phyloP scores from a whole-genome alignment of 1,140 invertebrate genomes.

The Himalopsyche phryganea region DNA sequence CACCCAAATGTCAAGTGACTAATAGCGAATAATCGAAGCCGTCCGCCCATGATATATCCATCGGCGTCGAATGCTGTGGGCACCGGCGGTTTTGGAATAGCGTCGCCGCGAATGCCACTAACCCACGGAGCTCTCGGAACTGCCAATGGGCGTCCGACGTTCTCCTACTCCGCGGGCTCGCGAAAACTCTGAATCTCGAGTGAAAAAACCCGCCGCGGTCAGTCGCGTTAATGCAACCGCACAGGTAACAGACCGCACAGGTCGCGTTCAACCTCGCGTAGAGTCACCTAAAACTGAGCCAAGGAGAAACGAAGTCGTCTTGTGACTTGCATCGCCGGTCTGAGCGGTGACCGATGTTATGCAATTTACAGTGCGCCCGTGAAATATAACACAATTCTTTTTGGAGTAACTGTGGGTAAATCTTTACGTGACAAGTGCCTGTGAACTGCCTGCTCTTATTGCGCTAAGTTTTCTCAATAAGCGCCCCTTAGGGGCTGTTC shows the following conservation, averaged over 20 bases:
- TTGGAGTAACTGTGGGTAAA: neutral
- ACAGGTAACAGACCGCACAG: conserved; percentile 6
- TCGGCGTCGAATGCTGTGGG: neutral
- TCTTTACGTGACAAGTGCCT: neutral
- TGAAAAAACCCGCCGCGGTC: conserved; percentile 6
- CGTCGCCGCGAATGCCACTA: conserved; percentile 1
- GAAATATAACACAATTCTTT: neutral
- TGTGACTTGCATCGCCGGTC: neutral
- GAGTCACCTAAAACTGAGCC: neutral
- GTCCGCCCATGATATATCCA: conserved; percentile 22
- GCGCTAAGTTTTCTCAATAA: neutral
- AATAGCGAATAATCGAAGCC: conserved; percentile 15
- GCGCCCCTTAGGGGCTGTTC: neutral
- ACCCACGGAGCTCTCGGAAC: neutral
- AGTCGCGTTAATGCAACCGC: conserved; percentile 19
- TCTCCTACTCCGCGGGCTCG: neutral
- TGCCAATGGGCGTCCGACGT: neutral
- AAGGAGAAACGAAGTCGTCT: neutral
- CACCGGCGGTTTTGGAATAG: conserved; percentile 4
- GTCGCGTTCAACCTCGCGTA: neutral
- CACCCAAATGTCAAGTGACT: conserved; percentile 21
- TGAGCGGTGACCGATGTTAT: neutral
- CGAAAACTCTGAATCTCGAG: no score
- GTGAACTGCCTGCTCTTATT: neutral
- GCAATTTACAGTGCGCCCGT: neutral